Conservation (phyloP, 2,113 vertebrate species). For the Nothobranchius kuhntae region DNA sequence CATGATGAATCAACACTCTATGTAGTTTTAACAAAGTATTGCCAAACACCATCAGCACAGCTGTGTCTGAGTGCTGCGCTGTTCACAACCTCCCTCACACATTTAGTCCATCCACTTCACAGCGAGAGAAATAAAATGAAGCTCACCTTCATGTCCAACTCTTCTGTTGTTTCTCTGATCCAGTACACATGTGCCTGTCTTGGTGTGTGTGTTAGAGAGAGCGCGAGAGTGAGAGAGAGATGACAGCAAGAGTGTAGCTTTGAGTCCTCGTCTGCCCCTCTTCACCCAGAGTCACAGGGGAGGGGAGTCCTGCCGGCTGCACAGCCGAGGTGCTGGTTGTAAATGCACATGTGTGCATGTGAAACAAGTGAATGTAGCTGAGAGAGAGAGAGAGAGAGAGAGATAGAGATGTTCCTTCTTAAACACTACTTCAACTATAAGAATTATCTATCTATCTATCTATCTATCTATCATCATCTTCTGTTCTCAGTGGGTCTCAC, state of each 20-base stretch:
- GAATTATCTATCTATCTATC: slow-evolving; percentile 41
- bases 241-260: slow-evolving; percentile 9
- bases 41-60: neutral
- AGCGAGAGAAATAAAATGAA: slow-evolving; percentile 9
- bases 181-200: slow-evolving; percentile 43
- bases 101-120: neutral
- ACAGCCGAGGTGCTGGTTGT: slow-evolving; percentile 34
- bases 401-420: slow-evolving; percentile 29
- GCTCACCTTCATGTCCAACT: slow-evolving; percentile 72
- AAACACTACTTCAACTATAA: slow-evolving; percentile 28
- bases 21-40: too few species aligned
- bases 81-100: slow-evolving; percentile 20
- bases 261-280: slow-evolving; percentile 27
- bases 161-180: slow-evolving; percentile 38
- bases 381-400: slow-evolving; percentile 28
- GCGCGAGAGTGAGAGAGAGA: neutral
- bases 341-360: slow-evolving; percentile 39
- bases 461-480: slow-evolving; percentile 21
- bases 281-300: slow-evolving; percentile 42
- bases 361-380: slow-evolving; percentile 15
- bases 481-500: slow-evolving; percentile 26
- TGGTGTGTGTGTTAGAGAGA: slow-evolving; percentile 10
- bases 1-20: neutral
- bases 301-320: slow-evolving; percentile 26
- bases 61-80: neutral